phyloP scores from a whole-genome alignment of 2,113 vertebrate species.

The Archilochus colubris region DNA sequence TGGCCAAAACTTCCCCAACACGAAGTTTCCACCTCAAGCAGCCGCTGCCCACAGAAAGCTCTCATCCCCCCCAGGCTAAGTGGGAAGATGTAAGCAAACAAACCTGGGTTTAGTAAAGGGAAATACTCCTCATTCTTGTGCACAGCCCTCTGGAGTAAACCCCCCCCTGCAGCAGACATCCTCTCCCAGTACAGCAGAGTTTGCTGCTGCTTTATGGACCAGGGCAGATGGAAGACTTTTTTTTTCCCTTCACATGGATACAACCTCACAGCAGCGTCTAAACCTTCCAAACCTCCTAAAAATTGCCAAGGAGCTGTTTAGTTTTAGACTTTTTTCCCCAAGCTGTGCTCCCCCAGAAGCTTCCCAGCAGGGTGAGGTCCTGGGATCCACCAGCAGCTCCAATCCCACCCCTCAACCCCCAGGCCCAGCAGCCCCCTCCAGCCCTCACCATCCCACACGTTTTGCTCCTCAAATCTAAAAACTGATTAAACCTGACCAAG shows the following conservation, averaged over 20 bases:
- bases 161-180: slow-evolving; percentile 16
- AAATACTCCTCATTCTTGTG: slow-evolving; percentile 43
- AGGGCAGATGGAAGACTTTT: neutral
- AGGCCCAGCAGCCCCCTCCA: too few species aligned
- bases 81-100: slow-evolving; percentile 27
- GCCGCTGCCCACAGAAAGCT: slow-evolving; percentile 34
- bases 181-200: neutral
- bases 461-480: neutral
- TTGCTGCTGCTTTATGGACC: neutral
- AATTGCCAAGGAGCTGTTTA: neutral
- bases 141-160: neutral
- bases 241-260: neutral
- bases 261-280: neutral
- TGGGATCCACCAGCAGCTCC: accelerated
- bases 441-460: neutral
- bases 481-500: neutral
- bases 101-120: slow-evolving; percentile 60
- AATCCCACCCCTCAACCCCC: accelerated
- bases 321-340: neutral
- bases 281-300: neutral
- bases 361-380: neutral
- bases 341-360: neutral
- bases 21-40: slow-evolving; percentile 41
- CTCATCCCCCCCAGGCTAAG: neutral
- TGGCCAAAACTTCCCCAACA: slow-evolving; percentile 48